Conservation (phyloP, 2,797 vertebrate species). For the Eleutherodactylus coqui region DNA sequence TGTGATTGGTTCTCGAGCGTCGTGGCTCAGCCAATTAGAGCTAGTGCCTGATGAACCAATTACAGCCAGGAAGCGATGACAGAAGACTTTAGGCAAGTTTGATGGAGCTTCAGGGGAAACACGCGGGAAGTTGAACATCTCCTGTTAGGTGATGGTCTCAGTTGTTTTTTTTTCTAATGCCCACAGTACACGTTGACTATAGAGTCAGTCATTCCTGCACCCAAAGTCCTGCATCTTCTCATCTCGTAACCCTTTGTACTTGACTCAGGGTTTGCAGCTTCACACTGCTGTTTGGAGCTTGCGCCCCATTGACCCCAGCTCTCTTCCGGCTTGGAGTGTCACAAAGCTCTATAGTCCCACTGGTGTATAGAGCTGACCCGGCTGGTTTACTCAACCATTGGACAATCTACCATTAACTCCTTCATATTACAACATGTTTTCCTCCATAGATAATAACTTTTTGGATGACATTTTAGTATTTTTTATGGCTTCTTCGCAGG, state of each 20-base stretch:
- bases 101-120: no score
- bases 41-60: no score
- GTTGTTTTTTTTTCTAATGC: no score
- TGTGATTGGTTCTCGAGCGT: no score
- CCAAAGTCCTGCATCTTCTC: not conserved
- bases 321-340: slow-evolving; percentile 41
- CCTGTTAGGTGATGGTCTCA: no score
- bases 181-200: no score
- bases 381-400: slow-evolving; percentile 43
- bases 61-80: no score
- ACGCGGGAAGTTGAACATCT: no score
- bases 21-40: no score
- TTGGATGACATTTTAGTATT: not conserved
- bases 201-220: not conserved
- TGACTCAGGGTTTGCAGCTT: not conserved
- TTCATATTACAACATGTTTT: not conserved
- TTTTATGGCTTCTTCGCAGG: no score
- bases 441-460: not conserved
- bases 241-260: not conserved
- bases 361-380: slow-evolving; percentile 3
- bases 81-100: no score
- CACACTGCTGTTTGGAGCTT: not conserved
- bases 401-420: slow-evolving; percentile 39
- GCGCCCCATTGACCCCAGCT: not conserved
- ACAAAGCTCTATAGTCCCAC: slow-evolving; percentile 27